A percentile compares a stretch with the other conserved stretches of the same genome.
Evolutionary conservation across 2,888 invertebrate genomes (phyloP).

Genomic region (Torymus auratus): DNA sequence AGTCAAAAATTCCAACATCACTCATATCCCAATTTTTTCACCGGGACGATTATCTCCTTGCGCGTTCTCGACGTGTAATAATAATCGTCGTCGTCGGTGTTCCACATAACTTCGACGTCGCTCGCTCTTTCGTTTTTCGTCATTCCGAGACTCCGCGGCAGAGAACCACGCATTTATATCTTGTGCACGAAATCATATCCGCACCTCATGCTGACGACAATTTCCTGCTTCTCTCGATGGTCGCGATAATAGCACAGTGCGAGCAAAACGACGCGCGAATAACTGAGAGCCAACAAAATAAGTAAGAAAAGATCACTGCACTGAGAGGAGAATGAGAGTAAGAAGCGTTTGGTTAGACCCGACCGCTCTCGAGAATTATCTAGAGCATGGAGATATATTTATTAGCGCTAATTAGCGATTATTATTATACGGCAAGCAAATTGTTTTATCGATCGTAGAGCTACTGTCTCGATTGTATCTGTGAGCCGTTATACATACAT

Average conservation of each 20-base stretch:
- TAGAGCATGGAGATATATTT: no score
- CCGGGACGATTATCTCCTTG: not conserved
- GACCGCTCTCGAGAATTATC: no score
- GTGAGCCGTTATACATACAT: no score
- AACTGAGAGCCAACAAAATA: not conserved
- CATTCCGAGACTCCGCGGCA: conserved; percentile 9
- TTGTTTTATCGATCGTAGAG: no score
- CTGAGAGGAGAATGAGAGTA: conserved; percentile 11
- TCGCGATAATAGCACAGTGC: conserved; percentile 21
- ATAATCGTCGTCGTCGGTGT: conserved; percentile 10
- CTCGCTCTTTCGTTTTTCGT: conserved; percentile 42
- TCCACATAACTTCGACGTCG: conserved; percentile 8
- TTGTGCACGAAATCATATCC: not conserved
- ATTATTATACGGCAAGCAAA: no score
- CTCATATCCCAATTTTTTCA: not conserved
- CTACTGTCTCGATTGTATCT: no score
- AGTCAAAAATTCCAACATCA: not conserved
- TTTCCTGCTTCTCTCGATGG: not conserved
- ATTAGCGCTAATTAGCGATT: no score
- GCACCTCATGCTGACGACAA: not conserved
- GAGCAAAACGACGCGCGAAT: no score
- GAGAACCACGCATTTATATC: not conserved
- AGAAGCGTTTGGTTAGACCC: conserved; percentile 19
- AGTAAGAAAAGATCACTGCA: not conserved
- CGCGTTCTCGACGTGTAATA: conserved; percentile 13